phyloP scores from a whole-genome alignment of 2,113 vertebrate genomes.

The Danio rerio region DNA sequence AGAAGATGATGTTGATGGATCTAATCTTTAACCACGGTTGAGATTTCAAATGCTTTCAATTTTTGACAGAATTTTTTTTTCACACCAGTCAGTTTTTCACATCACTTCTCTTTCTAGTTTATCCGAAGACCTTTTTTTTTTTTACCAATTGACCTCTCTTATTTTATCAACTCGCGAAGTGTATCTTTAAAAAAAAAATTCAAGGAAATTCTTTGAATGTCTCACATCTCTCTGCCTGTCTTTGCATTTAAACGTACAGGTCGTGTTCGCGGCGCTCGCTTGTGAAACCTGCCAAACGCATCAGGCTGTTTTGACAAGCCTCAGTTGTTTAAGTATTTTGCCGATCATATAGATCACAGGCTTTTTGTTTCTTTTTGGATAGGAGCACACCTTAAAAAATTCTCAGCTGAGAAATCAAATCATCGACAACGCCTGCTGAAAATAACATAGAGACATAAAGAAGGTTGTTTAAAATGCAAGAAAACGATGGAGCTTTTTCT shows the following conservation, averaged over 20 bases:
- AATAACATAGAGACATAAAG: conserved; percentile 40
- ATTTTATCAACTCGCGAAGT: conserved; percentile 32
- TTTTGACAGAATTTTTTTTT: conserved; percentile 3
- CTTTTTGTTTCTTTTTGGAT: conserved; percentile 23
- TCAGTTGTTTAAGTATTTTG: conserved; percentile 37
- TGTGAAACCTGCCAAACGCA: conserved; percentile 31
- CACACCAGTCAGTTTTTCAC: conserved; percentile 2
- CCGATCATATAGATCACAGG: conserved; percentile 49
- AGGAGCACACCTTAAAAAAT: conserved; percentile 47
- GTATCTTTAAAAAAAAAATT: conserved; percentile 26
- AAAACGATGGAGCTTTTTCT: conserved; percentile 66
- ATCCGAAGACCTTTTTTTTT: conserved; percentile 26
- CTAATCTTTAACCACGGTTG: background rate
- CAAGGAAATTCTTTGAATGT: conserved; percentile 31
- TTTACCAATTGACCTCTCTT: conserved; percentile 14
- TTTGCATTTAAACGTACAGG: conserved; percentile 40
- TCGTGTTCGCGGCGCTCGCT: conserved; percentile 14
- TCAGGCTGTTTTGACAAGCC: conserved; percentile 45
- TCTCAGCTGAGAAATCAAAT: conserved; percentile 52
- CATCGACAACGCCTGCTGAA: conserved; percentile 14
- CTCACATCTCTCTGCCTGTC: conserved; percentile 35
- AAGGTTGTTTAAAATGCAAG: conserved; percentile 71
- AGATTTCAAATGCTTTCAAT: conserved; percentile 23
- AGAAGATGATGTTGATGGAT: conserved; percentile 14
- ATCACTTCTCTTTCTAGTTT: conserved; percentile 10